Conservation (phyloP, 1,140 invertebrate species). For the Megathymus violae region DNA sequence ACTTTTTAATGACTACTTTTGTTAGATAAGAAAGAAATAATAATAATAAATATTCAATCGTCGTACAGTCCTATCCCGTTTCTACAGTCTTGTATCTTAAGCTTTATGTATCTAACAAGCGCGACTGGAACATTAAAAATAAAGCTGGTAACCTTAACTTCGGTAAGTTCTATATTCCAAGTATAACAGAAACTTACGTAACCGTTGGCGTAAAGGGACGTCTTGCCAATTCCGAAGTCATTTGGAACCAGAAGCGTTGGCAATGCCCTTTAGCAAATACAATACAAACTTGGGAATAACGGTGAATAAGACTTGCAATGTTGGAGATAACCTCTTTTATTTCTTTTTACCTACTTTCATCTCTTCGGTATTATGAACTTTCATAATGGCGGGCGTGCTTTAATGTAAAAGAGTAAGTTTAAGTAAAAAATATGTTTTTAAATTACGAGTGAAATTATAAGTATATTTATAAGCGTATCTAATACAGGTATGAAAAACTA, state of each 20-base stretch:
- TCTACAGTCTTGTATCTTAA: too few species aligned
- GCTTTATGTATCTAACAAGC: not conserved
- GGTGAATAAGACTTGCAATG: not conserved
- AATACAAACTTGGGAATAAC: conserved; percentile 5
- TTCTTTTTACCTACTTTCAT: not conserved
- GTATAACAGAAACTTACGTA: conserved; percentile 2
- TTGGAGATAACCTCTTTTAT: not conserved
- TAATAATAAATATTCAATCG: too few species aligned
- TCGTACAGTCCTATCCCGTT: too few species aligned
- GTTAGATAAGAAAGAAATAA: too few species aligned
- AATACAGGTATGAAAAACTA: too few species aligned
- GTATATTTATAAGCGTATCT: too few species aligned
- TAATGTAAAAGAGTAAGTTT: not conserved
- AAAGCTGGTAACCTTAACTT: not conserved
- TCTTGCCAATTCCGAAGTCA: conserved; percentile 10
- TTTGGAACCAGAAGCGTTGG: not conserved
- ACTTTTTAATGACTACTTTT: too few species aligned
- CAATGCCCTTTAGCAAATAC: conserved; percentile 8
- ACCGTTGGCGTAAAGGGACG: conserved; percentile 9
- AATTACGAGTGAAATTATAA: too few species aligned
- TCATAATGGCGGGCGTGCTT: not conserved
- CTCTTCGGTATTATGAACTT: not conserved
- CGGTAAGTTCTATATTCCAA: not conserved
- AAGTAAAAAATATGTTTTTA: too few species aligned
- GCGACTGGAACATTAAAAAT: not conserved